Conservation (phyloP, 2,113 vertebrate genomes). For the Scalopus aquaticus region DNA sequence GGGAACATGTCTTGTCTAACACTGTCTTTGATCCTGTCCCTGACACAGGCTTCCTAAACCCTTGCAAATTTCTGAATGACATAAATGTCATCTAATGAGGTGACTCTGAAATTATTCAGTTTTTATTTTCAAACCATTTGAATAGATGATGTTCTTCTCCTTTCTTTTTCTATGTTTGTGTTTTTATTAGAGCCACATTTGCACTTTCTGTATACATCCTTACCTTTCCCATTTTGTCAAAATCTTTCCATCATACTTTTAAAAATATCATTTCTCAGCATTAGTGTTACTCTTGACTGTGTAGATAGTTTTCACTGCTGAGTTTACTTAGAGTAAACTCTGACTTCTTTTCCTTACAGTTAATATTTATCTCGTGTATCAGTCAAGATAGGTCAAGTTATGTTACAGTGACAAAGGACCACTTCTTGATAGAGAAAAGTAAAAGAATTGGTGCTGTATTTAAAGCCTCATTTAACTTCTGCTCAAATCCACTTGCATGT, state of each 20-base stretch:
- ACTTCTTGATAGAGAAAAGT: neutral
- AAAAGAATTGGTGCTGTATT: constrained; percentile 17
- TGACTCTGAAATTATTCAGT: neutral
- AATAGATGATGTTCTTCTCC: neutral
- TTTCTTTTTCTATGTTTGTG: neutral
- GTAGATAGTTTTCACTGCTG: neutral
- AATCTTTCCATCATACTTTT: neutral
- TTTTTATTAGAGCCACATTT: neutral
- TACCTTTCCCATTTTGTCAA: neutral
- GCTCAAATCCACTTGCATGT: neutral
- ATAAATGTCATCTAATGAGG: too few species aligned
- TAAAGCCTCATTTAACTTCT: neutral
- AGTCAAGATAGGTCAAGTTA: neutral
- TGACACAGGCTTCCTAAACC: too few species aligned
- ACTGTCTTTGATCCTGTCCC: too few species aligned
- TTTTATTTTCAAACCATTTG: constrained; percentile 21
- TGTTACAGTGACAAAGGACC: neutral
- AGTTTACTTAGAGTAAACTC: neutral
- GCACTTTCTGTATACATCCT: neutral
- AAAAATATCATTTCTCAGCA: neutral
- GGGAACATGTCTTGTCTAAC: too few species aligned
- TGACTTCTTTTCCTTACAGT: neutral
- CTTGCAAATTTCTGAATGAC: too few species aligned
- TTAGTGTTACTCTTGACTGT: neutral
- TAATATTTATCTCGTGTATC: neutral